Evolutionary conservation across 2,113 vertebrate genomes (phyloP), one percentile per base, ranked within the genome.

Genomic region (Pomatostomus ruficeps): DNA sequence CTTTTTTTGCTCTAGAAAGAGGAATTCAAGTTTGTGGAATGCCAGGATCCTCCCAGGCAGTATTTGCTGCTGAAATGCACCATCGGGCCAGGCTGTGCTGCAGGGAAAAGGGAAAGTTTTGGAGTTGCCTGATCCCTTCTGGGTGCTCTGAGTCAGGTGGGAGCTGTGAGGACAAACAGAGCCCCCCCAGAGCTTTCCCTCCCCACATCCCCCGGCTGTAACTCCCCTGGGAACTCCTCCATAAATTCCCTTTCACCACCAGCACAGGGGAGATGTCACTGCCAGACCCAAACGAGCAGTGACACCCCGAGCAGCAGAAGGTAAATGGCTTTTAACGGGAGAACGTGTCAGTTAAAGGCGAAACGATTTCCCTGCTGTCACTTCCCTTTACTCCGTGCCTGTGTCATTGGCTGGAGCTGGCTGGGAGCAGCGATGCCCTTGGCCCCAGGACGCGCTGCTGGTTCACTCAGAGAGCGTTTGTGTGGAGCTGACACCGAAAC

Each of bases 291-390:
- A 97, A 97, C 83, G 96, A 97, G 84, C 96, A 95, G 71, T 94
- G 96, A 93, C 95, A 96, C 77, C 55, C 29, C 8, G 7, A 96
- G 78, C 92, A 94, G 96, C 96, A 96, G 96, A 97, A 97, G 95
- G 96, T 97, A 97, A 97, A 97, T 95, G 96, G 92, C 95, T 97
- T 97, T 97, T 97, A 97, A 97, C 97, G 95, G 96, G 96, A 89
- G 89, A 97, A 95, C 46, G 42, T 97, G 97, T 97, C 97, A 95
- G 48, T 96, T 97, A 97, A 94, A 92, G 89, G 95, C 92, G 95
- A 75, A 97, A 97, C 97, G 96, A 96, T 97, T 97, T 97, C 92
- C 92, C 92, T 92, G 91, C 95, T 97, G 97, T 97, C 97, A 95
- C 88, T 95, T 97, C 71, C 52, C 88, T 95, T 97, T 91, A 72